Evolutionary conservation across 2,888 invertebrate genomes (phyloP), one percentile per base, ranked within the genome.

Genomic region (Caenorhabditis sp.): DNA sequence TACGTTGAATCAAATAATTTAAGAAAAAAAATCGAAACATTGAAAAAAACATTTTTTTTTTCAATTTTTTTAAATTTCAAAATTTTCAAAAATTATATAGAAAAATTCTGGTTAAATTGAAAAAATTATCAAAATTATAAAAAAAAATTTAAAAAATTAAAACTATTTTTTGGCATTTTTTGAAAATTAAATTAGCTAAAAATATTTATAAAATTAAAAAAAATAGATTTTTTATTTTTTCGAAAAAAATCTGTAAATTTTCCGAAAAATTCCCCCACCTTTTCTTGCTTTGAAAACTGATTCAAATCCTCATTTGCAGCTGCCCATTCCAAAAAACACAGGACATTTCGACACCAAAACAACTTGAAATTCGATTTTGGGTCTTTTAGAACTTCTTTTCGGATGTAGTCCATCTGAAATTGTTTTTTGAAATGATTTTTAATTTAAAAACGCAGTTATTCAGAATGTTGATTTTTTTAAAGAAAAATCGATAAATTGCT

Each of bases 341-440:
- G 67, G 1, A 76, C 76, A 44, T 67, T 76, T 44, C 76, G 60
- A 20, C 76, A 76, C 76, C 76, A 76, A 61, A 53, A 76, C 15
- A 76, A 18, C 15, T 76, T 76, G 22, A 67, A 35, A 3, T 15
- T 67, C 22, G 13, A 32, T 32, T 50, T 47, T 4, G 76, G 76
- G 32, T 76, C 76, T 37, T 67, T 24, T 4, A 76, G 55, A 18
- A 67, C 35, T 22, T 18, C 11, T 20, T 37, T 35, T 20, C 72
- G 47, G 0, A 74, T 37, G 58, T 58, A 64, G 18, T 72, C 72
- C 72, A 72, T 72, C 72, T 58, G 37, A 37, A 62, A 60, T n/a
- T n/a, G n/a, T n/a, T n/a, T n/a, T n/a, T n/a, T n/a, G n/a, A n/a
- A n/a, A n/a, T n/a, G n/a, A n/a, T n/a, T n/a, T n/a, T n/a, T n/a